Conservation (phyloP, 2,113 vertebrate genomes). For the Catagonus wagneri region DNA sequence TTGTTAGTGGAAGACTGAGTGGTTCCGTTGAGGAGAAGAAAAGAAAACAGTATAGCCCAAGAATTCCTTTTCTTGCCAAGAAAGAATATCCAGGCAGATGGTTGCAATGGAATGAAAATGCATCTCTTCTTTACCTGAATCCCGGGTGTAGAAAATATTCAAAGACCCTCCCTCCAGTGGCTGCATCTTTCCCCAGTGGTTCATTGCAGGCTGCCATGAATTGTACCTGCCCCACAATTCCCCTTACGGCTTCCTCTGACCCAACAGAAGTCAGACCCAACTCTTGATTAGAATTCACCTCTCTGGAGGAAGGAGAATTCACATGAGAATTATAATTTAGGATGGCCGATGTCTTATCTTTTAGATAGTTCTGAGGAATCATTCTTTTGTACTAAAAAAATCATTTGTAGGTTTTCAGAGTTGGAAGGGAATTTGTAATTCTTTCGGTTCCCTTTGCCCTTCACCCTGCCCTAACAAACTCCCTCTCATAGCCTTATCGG, state of each 20-base stretch:
- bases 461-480: not conserved
- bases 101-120: not conserved
- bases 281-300: not conserved
- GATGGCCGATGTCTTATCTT: not conserved
- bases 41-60: not conserved
- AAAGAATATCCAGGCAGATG: not conserved
- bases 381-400: constrained; percentile 28
- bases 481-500: not conserved
- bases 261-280: not conserved
- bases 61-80: not conserved
- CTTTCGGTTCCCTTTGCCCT: not conserved
- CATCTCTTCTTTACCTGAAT: constrained; percentile 7
- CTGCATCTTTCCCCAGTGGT: not conserved
- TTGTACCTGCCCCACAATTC: not conserved
- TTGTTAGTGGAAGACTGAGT: not conserved
- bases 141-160: not conserved
- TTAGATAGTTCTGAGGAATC: not conserved
- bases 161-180: not conserved
- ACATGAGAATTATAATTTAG: not conserved
- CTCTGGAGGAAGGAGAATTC: not conserved
- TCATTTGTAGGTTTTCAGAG: not conserved
- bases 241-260: not conserved
- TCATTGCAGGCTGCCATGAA: not conserved
- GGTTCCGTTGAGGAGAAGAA: not conserved
- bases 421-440: not conserved